Percentiles rank a stretch among this genome's conserved stretches.
phyloP scores from a whole-genome alignment of 2,888 invertebrate genomes.

The Drosophila birchii region DNA sequence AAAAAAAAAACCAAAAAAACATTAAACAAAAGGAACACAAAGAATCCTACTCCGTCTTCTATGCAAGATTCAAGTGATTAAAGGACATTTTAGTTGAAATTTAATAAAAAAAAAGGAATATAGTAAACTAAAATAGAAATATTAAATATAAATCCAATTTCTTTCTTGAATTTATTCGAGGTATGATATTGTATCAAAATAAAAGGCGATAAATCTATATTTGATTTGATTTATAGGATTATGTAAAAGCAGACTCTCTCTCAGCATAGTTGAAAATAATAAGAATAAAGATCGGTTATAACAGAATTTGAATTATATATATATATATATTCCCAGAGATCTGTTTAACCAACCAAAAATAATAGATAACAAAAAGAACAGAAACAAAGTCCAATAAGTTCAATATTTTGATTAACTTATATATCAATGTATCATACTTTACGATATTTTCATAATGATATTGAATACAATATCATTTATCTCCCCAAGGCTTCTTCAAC shows the following conservation, averaged over 20 bases:
- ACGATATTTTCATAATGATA: background rate
- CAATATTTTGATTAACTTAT: no score
- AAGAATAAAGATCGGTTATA: no score
- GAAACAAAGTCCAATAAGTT: no score
- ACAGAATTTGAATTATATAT: no score
- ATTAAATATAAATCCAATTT: background rate
- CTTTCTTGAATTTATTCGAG: background rate
- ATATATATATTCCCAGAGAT: no score
- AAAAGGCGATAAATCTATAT: background rate
- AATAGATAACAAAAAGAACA: no score
- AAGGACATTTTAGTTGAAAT: slow-evolving; percentile 1
- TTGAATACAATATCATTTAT: background rate
- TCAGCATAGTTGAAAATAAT: no score
- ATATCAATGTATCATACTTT: no score
- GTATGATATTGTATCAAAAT: background rate
- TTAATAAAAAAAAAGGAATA: no score
- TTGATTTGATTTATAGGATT: no score
- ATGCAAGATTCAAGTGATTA: slow-evolving; percentile 71
- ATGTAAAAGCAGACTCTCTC: no score
- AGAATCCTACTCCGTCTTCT: slow-evolving; percentile 50
- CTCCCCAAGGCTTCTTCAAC: slow-evolving; percentile 12
- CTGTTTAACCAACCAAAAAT: no score
- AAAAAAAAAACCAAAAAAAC: slow-evolving; percentile 1
- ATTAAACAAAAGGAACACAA: background rate
- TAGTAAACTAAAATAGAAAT: background rate